Evolutionary conservation across 2,797 vertebrate genomes (phyloP).

Genomic region (Diplodus sargus): DNA sequence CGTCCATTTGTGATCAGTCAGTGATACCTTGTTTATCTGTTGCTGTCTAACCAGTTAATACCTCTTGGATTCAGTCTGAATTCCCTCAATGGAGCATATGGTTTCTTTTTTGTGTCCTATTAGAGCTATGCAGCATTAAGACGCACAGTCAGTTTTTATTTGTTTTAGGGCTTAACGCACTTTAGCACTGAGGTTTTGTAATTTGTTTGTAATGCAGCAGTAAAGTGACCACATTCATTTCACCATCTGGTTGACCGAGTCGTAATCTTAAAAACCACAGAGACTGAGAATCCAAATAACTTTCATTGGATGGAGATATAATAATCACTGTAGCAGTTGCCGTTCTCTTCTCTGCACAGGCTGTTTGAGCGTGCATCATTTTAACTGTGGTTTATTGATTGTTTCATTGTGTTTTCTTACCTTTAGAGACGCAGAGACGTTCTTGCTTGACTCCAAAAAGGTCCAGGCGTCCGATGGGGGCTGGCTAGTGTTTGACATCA

Average conservation of each 20-base stretch:
- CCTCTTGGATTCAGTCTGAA: conserved; percentile 65
- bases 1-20: conserved; percentile 71
- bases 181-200: conserved; percentile 12
- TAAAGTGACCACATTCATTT: conserved; percentile 17
- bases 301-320: background rate
- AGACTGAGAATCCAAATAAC: background rate
- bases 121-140: conserved; percentile 61
- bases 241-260: conserved; percentile 18
- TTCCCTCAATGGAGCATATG: conserved; percentile 54
- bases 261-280: conserved; percentile 5
- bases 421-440: conserved; percentile 95
- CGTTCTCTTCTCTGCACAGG: background rate
- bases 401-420: conserved; percentile 29
- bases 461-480: conserved; percentile 93
- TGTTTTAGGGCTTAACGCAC: conserved; percentile 7
- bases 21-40: conserved; percentile 72
- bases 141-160: conserved; percentile 48
- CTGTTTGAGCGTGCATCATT: conserved; percentile 1
- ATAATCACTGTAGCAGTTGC: conserved; percentile 1
- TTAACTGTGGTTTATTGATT: conserved; percentile 1
- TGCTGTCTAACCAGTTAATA: conserved; percentile 54
- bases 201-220: conserved; percentile 34
- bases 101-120: conserved; percentile 78
- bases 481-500: conserved; percentile 99
- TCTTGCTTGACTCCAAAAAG: conserved; percentile 93